A percentile compares a stretch with the other conserved stretches of the same genome.
phyloP scores from a whole-genome alignment of 2,113 vertebrate genomes.

The Heptranchias perlo region DNA sequence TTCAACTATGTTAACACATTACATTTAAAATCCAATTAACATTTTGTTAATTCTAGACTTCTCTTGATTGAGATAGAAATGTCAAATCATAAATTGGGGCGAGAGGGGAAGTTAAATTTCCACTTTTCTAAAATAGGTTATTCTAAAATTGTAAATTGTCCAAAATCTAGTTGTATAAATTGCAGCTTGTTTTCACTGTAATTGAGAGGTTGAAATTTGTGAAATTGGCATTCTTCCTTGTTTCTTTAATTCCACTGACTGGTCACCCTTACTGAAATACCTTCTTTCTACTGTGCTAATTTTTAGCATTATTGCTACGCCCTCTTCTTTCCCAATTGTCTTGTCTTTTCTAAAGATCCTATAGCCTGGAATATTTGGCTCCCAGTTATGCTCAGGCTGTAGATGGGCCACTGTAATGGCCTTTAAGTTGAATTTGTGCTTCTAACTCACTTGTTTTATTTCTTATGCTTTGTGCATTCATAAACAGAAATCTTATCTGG shows the following conservation, averaged over 20 bases:
- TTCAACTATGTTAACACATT: not conserved
- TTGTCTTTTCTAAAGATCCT: not conserved
- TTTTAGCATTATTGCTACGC: no score
- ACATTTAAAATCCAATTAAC: not conserved
- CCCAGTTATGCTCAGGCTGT: no score
- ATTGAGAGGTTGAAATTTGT: not conserved
- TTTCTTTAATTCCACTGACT: not conserved
- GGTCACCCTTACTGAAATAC: not conserved
- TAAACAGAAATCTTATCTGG: no score
- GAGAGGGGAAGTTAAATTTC: not conserved
- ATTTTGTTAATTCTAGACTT: not conserved
- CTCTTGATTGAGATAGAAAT: not conserved
- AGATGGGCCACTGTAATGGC: no score
- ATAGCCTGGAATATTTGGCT: not conserved
- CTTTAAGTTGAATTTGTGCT: no score
- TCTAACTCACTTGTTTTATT: no score
- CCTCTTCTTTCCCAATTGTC: not conserved
- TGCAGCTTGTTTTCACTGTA: not conserved
- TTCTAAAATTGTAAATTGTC: not conserved
- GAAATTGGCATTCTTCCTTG: not conserved
- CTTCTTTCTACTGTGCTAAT: not conserved
- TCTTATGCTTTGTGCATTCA: no score
- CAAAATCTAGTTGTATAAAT: not conserved
- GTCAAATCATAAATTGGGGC: not conserved
- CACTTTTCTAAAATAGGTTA: not conserved